Conservation (phyloP, 2,113 vertebrate species). For the Epinephelus cyanopodus region DNA sequence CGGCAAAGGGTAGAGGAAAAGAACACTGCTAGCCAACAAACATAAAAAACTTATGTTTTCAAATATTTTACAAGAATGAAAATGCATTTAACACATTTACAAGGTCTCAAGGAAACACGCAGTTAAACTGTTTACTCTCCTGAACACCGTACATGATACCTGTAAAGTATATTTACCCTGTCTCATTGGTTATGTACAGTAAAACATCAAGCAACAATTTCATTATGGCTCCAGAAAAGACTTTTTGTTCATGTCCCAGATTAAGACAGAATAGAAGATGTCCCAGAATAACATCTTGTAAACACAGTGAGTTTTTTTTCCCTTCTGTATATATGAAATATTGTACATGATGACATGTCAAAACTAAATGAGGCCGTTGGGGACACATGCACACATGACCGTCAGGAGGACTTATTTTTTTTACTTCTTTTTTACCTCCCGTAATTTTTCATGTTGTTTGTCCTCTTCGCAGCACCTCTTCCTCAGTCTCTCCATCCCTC, state of each 20-base stretch:
- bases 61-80: too few relatives aligned
- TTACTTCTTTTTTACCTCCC: not conserved
- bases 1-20: too few relatives aligned
- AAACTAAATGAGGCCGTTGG: not conserved
- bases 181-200: not conserved
- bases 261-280: not conserved
- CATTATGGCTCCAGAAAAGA: not conserved
- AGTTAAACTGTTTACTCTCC: too few relatives aligned
- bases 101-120: not conserved
- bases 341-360: not conserved
- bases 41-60: too few relatives aligned
- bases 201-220: not conserved
- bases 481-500: not conserved
- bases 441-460: conserved; percentile 23
- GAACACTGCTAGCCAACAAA: not conserved
- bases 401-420: not conserved
- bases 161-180: not conserved
- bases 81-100: not conserved
- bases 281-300: not conserved
- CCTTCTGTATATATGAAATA: not conserved
- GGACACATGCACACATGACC: not conserved
- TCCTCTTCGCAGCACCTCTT: conserved; percentile 6
- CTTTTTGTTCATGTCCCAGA: not conserved
- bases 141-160: not conserved
- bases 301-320: not conserved